A percentile compares a stretch with the other conserved stretches of the same genome.
Evolutionary conservation across 1,140 invertebrate species (phyloP).

Genomic region (Thrips palmi): DNA sequence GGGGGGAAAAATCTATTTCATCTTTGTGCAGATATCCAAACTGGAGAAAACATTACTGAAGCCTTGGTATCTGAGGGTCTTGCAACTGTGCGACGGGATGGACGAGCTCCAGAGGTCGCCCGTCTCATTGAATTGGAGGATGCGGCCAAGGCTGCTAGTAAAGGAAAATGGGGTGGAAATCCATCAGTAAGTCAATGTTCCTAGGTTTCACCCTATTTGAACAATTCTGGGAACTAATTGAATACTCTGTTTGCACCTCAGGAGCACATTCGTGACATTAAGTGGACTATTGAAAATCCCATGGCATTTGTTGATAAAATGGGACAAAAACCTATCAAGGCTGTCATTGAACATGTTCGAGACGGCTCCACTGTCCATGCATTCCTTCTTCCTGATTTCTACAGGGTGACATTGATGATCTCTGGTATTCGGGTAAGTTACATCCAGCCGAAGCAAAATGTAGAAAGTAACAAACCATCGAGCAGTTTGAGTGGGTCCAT

Average conservation of each 20-base stretch:
- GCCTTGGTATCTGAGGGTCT: slow-evolving; percentile 71
- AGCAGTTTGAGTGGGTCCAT: too few relatives aligned
- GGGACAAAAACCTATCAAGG: slow-evolving; percentile 58
- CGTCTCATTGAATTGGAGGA: slow-evolving; percentile 77
- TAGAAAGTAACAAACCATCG: too few relatives aligned
- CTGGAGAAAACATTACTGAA: slow-evolving; percentile 75
- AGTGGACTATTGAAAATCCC: slow-evolving; percentile 70
- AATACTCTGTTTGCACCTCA: slow-evolving; percentile 16
- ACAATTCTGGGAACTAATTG: slow-evolving; percentile 8
- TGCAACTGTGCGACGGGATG: slow-evolving; percentile 40
- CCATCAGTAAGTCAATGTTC: slow-evolving; percentile 7
- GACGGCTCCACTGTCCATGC: slow-evolving; percentile 89
- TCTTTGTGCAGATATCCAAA: slow-evolving; percentile 33
- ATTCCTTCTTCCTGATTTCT: slow-evolving; percentile 71
- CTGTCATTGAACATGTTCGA: slow-evolving; percentile 86
- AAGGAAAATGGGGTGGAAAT: slow-evolving; percentile 61
- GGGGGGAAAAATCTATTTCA: neutral
- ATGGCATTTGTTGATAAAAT: slow-evolving; percentile 63
- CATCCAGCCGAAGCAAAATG: too few relatives aligned
- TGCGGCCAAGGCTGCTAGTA: slow-evolving; percentile 63
- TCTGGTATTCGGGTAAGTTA: slow-evolving; percentile 67
- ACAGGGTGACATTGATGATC: slow-evolving; percentile 81
- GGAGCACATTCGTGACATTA: slow-evolving; percentile 64
- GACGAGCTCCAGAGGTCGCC: slow-evolving; percentile 38
- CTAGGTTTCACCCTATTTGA: neutral